Evolutionary conservation across 2,888 invertebrate genomes (phyloP), one percentile per base, ranked within the genome.

Genomic region (Sphinx pinastri): DNA sequence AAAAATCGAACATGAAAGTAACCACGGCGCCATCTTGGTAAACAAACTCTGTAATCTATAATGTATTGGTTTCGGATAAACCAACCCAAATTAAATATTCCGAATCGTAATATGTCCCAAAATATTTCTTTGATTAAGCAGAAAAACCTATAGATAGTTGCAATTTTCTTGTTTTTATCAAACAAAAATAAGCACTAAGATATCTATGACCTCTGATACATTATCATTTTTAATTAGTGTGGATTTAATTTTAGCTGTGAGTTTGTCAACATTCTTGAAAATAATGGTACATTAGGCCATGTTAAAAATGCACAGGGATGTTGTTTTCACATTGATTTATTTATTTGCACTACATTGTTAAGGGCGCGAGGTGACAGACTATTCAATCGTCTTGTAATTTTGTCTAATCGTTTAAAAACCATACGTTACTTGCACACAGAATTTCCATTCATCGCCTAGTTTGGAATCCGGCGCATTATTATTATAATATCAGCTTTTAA

Each of bases 211-310:
- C 49, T 63, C 16, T 63, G 49, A 19, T 19, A 49, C 16, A 63
- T 49, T 63, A 49, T 63, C 47, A 63, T 19, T 49, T 63, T 63
- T 47, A 47, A 49, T 63, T 47, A 60, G 47, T 45, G 11, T 11
- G 4, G 4, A 60, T 47, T 19, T 8, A 16, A 16, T 47, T 49
- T 19, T 49, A 60, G 16, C 16, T 60, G 0, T 47, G 45, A 16
- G 16, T 11, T 60, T 11, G 8, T 60, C 16, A 45, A 16, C 16
- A 25, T 25, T 60, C 38, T 38, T 12, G 6, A 59, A 59, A 16
- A 3, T 55, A 55, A 19, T 11, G 1, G 5, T 10, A 55, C 19
- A 11, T 55, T 19, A 16, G 54, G 38, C 13, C 3, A 54, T 16
- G 0, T 54, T 55, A 19, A 55, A 10, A 51, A 51, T 51, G 12